Evolutionary conservation across 2,113 vertebrate genomes (phyloP).

Genomic region (Heterocephalus glaber): DNA sequence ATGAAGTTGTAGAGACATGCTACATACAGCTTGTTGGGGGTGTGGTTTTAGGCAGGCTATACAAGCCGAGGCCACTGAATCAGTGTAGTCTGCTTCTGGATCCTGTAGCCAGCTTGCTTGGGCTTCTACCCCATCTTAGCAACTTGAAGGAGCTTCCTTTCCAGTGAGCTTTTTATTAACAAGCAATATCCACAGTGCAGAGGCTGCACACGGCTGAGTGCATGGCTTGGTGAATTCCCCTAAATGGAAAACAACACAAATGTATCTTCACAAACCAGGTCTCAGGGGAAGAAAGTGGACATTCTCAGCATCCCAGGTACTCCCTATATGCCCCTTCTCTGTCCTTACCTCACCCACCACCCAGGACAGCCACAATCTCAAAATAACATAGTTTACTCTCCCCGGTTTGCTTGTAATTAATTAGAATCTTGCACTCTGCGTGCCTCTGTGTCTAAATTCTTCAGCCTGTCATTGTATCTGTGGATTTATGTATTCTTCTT

Average conservation of each 20-base stretch:
- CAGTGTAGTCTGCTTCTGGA: neutral
- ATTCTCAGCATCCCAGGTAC: neutral
- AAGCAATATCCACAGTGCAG: neutral
- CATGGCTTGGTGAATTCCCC: neutral
- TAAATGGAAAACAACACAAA: neutral
- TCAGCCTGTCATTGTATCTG: neutral
- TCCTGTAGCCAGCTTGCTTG: neutral
- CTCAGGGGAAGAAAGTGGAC: neutral
- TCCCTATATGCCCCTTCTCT: too few relatives aligned
- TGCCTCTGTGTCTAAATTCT: neutral
- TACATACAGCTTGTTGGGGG: neutral
- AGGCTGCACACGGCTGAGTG: neutral
- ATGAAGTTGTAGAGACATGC: neutral
- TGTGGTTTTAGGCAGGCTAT: neutral
- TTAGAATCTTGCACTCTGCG: neutral
- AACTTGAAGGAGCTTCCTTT: neutral
- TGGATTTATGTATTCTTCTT: neutral
- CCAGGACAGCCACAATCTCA: neutral
- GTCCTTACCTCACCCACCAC: neutral
- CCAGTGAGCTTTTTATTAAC: neutral
- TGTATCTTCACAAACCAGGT: neutral
- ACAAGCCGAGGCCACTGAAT: neutral
- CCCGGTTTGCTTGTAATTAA: neutral
- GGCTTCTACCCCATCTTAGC: neutral
- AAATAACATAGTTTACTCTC: neutral